Evolutionary conservation across 2,888 invertebrate species (phyloP).

Genomic region (Dolomedes plantarius): DNA sequence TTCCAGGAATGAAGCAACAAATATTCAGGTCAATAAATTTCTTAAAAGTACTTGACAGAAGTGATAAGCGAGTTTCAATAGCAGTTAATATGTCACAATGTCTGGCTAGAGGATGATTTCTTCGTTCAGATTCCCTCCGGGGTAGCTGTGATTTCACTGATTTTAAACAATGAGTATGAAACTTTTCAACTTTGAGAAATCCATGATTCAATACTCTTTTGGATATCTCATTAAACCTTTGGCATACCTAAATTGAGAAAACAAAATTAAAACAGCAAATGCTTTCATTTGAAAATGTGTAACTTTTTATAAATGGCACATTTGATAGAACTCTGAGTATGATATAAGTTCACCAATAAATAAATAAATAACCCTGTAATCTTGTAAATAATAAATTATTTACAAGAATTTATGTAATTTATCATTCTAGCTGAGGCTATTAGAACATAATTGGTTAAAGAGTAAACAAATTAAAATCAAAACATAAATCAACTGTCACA

Average conservation of each 20-base stretch:
- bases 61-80: conserved; percentile 92
- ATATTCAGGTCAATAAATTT: conserved; percentile 89
- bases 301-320: no score
- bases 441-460: no score
- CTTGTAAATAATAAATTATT: no score
- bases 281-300: no score
- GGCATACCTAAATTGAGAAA: conserved; percentile 87
- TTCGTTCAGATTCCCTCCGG: conserved; percentile 89
- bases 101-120: conserved; percentile 88
- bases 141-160: conserved; percentile 89
- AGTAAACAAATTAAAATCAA: no score
- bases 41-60: conserved; percentile 93
- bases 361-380: no score
- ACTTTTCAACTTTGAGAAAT: conserved; percentile 86
- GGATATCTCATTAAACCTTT: conserved; percentile 85
- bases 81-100: conserved; percentile 93
- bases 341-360: no score
- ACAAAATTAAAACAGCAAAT: no score
- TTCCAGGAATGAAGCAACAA: conserved; percentile 95
- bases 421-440: no score
- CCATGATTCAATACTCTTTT: conserved; percentile 87
- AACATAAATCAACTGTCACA: no score
- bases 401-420: no score
- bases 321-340: no score
- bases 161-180: conserved; percentile 85